Evolutionary conservation across 2,113 vertebrate species (phyloP).

Genomic region (Forbesichthys papilliferus): DNA sequence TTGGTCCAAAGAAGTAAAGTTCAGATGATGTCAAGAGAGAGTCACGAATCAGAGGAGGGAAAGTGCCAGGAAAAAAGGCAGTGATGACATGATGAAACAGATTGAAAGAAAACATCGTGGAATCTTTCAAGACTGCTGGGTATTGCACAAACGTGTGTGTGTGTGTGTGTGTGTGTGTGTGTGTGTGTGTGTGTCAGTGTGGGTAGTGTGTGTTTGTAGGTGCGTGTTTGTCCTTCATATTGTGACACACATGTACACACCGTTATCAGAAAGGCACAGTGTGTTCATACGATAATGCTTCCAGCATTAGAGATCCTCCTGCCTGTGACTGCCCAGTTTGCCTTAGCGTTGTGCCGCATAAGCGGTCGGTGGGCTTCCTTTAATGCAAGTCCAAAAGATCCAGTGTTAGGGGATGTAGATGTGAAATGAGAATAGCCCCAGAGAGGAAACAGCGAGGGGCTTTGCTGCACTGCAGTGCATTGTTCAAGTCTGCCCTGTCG

Average conservation of each 20-base stretch:
- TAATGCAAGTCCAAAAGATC: constrained; percentile 45
- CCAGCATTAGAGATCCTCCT: neutral
- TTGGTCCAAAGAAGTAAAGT: neutral
- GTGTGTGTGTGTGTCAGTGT: neutral
- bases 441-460: constrained; percentile 32
- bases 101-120: constrained; percentile 20
- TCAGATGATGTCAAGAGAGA: constrained; percentile 15
- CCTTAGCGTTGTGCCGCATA: constrained; percentile 26
- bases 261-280: no score
- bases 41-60: constrained; percentile 6
- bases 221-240: neutral
- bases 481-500: neutral
- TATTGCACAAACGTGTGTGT: neutral
- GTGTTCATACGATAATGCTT: constrained; percentile 1
- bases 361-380: constrained; percentile 38
- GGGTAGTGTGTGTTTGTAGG: neutral
- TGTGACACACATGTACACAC: neutral
- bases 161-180: neutral
- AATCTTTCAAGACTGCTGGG: neutral
- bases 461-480: constrained; percentile 28
- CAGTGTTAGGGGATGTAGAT: constrained; percentile 32
- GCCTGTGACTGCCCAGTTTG: constrained; percentile 9
- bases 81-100: constrained; percentile 33
- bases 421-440: constrained; percentile 37
- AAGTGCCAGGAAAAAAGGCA: neutral